phyloP scores from a whole-genome alignment of 2,113 vertebrate genomes.

The Ceyx melanurus region DNA sequence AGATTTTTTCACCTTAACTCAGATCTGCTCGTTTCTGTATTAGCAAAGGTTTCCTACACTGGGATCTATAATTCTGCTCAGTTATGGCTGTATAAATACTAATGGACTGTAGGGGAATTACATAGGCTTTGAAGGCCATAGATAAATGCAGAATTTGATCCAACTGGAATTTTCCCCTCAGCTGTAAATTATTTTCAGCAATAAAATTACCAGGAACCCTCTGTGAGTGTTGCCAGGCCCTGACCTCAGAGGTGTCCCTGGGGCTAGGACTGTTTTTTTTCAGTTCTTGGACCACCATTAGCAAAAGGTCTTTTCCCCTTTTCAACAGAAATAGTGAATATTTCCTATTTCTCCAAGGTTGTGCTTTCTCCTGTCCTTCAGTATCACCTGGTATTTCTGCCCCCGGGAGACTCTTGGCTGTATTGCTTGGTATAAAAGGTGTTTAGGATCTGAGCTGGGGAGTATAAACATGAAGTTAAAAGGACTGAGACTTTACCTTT shows the following conservation, averaged over 20 bases:
- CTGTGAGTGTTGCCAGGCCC: not conserved
- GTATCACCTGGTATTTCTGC: not conserved
- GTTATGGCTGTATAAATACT: constrained; percentile 13
- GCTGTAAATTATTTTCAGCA: not conserved
- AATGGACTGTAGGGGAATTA: not conserved
- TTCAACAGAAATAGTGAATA: not conserved
- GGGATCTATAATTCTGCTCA: constrained; percentile 9
- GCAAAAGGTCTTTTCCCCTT: not conserved
- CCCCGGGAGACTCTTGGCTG: not conserved
- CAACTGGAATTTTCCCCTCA: not conserved
- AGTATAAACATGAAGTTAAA: not conserved
- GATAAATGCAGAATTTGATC: not conserved
- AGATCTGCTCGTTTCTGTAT: not conserved
- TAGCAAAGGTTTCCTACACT: not conserved
- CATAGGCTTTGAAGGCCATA: not conserved
- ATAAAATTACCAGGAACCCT: not conserved
- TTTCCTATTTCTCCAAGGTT: not conserved
- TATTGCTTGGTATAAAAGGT: not conserved
- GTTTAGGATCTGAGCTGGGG: not conserved
- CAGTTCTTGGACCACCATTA: not conserved
- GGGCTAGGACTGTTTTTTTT: not conserved
- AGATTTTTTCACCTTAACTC: not conserved
- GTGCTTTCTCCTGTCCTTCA: not conserved
- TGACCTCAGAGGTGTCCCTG: not conserved
- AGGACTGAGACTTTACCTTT: not conserved